These are phyloP conservation scores for Scaeva pyrastri DNA, from an alignment of 2,888 invertebrate genomes.

Conservation along the genomic window DNA sequence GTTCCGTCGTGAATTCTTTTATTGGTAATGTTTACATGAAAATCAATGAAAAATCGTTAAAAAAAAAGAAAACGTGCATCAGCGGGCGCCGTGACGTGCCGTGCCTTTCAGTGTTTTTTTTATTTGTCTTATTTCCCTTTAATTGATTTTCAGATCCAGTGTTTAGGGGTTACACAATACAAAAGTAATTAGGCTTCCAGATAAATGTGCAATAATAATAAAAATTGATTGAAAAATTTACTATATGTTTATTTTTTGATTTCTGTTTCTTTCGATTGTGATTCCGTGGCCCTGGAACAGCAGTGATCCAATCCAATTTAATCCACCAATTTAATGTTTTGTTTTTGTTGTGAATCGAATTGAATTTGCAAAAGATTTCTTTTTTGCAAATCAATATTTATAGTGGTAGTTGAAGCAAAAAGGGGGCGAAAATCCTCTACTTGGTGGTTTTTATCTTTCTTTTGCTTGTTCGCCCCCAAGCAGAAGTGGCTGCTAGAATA, in stretches of 20 bases:
- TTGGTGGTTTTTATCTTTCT: conserved; percentile 48
- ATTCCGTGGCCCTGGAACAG: conserved; percentile 31
- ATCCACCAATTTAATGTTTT: conserved; percentile 27
- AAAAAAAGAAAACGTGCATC: conserved; percentile 61
- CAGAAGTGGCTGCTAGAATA: conserved; percentile 6
- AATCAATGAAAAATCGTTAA: conserved; percentile 71
- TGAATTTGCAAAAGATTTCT: conserved; percentile 14
- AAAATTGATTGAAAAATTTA: conserved; percentile 46
- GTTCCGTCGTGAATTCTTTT: conserved; percentile 43
- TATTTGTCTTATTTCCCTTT: conserved; percentile 24
- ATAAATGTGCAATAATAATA: conserved; percentile 60
- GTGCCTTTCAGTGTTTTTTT: conserved; percentile 34
- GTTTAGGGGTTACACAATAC: conserved; percentile 62
- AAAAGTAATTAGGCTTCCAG: conserved; percentile 21
- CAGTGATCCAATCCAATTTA: conserved; percentile 1
- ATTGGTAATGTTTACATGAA: conserved; percentile 72
- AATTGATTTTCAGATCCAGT: conserved; percentile 41
- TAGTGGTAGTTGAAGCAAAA: conserved; percentile 42
- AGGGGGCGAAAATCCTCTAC: conserved; percentile 46
- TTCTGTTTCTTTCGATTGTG: not conserved
- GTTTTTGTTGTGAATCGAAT: conserved; percentile 26
- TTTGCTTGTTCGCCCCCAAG: conserved; percentile 45
- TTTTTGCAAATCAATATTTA: conserved; percentile 61
- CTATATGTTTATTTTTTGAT: not conserved
- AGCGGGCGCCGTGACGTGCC: conserved; percentile 37